These are phyloP conservation scores for Siniperca undulata DNA, from an alignment of 2,797 vertebrate species.

Conservation along the genomic window DNA sequence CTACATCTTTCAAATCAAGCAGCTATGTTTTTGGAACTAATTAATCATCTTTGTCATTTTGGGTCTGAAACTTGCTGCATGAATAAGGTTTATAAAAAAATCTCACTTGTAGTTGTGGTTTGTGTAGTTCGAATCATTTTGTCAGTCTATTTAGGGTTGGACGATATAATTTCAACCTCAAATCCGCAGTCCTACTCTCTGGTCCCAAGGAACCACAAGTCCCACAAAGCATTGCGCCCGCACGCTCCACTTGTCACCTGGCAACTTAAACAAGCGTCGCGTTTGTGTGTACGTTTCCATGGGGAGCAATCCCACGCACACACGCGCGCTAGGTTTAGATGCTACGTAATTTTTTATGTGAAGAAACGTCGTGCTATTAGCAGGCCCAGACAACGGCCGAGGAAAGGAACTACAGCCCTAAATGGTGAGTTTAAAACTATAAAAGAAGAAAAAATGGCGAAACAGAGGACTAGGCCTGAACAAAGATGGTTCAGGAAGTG, in stretches of 20 bases:
- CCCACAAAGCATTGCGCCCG: conserved; percentile 69
- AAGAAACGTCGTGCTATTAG: conserved; percentile 52
- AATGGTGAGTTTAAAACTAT: conserved; percentile 74
- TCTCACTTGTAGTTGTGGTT: background rate
- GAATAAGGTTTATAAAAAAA: background rate
- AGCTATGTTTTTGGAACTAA: background rate
- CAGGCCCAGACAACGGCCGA: conserved; percentile 45
- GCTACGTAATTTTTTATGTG: conserved; percentile 36
- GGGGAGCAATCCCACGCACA: conserved; percentile 56
- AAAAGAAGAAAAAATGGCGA: background rate
- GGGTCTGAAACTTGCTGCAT: background rate
- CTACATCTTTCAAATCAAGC: background rate
- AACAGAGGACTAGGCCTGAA: background rate
- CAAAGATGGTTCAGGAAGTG: background rate
- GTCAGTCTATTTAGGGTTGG: background rate
- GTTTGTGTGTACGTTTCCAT: conserved; percentile 80
- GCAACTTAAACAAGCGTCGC: conserved; percentile 12
- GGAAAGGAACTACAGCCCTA: conserved; percentile 16
- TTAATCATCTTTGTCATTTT: background rate
- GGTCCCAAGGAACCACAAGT: conserved; percentile 51
- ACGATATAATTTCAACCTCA: background rate
- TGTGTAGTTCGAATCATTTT: background rate
- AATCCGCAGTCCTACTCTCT: background rate
- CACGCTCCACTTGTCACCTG: conserved; percentile 21
- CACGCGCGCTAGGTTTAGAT: background rate